Base-by-base conservation (phyloP, 2,888 invertebrate species). In the Caenorhabditis panamensis region DNA sequence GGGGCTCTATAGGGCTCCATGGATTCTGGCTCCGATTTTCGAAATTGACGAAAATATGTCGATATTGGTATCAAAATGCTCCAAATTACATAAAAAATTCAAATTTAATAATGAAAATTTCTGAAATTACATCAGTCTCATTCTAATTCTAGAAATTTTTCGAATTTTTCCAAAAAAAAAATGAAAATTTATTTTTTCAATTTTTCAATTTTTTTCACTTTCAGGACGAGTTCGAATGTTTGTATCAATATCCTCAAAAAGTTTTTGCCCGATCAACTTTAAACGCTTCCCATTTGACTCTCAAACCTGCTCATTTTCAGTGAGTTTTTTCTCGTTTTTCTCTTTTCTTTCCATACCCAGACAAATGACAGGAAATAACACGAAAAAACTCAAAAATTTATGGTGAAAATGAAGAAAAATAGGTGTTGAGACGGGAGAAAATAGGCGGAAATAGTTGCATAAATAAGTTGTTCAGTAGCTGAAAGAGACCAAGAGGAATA, bases 211-310 rank as follows among this genome's bases (percentile, higher is more conserved):
- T 31, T n/a, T n/a, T 53, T n/a, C 6, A 49, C 16, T 67, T 73
- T 22, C 77, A 82, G 82, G 68, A 5, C 80, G 79, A 4, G 86
- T 91, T 37, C 83, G 90, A 36, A 84, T 88, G 81, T 91, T 90
- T 63, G 84, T 90, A 8, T 90, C 91, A 9, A 88, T 90, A 41
- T 87, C 91, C 6, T 89, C 90, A 8, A 82, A 90, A 51, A 85
- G 88, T 41, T 83, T 90, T 53, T 90, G 90, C 71, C 90, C 91
- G 5, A 88, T 90, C 79, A 91, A 90, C 69, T 89, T 90, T 73
- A 90, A 90, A 76, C 85, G 89, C 49, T 90, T 90, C 67, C 90
- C 90, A 16, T 90, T 90, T 78, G 90, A 90, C 77, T 84, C 83
- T 13, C 90, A 90, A 62, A 86, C 82, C 22, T 90, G 90, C 86